phyloP scores from a whole-genome alignment of 2,113 vertebrate species.

The Xenopus tropicalis region UCB_Xtro_10.0 CM004451.2:20661501-20662000 shows the following conservation, averaged over 20 bases:
- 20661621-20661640: constrained; percentile 48
- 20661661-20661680: constrained; percentile 4
- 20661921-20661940: constrained; percentile 78
- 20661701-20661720: constrained; percentile 31
- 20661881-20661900: background rate
- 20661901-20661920: background rate
- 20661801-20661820: background rate
- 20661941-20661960: constrained; percentile 96
- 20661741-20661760: constrained; percentile 66
- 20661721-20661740: constrained; percentile 76
- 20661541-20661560: too few species aligned
- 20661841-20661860: background rate
- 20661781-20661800: constrained; percentile 83
- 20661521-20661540: too few species aligned
- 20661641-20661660: constrained; percentile 32
- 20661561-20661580: too few species aligned
- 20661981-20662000: constrained; percentile 90
- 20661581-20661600: background rate
- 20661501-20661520: too few species aligned
- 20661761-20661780: constrained; percentile 80
- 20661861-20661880: background rate
- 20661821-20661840: background rate
- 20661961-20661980: constrained; percentile 96
- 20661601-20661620: background rate
- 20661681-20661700: constrained; percentile 26